Base-by-base conservation (phyloP, 53 echinoderm and acorn worm genomes). In the Crossaster papposus region DNA sequence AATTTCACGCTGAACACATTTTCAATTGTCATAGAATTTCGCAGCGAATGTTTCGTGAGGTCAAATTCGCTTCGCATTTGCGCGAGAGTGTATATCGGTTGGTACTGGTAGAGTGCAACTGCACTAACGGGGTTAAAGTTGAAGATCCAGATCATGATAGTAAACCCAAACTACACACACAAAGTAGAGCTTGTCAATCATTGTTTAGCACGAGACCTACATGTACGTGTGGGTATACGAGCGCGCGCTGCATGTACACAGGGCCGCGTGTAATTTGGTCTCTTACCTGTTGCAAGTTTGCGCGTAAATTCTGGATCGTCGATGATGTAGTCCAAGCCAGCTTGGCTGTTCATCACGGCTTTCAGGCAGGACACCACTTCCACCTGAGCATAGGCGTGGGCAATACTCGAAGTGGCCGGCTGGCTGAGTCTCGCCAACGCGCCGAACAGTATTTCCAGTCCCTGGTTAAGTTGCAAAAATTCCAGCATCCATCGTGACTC, bases 211-310 rank as follows among this genome's bases (percentile, higher is more conserved):
- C 79, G 79, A 29, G 79, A 51, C n/a, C 79, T n/a, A 78, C n/a
- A 28, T 51, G 79, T 78, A n/a, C n/a, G 79, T 29, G 79, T 78
- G 50, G 8, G 24, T 5, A n/a, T n/a, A n/a, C n/a, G n/a, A n/a
- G n/a, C n/a, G n/a, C n/a, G n/a, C n/a, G n/a, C n/a, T n/a, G n/a
- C n/a, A n/a, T n/a, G n/a, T n/a, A n/a, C n/a, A n/a, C n/a, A n/a
- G n/a, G n/a, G n/a, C n/a, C n/a, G n/a, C n/a, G n/a, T n/a, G n/a
- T n/a, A n/a, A n/a, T n/a, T n/a, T n/a, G n/a, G n/a, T n/a, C n/a
- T n/a, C 96, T 94, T 77, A 96, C 96, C 96, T 91, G 92, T 94
- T 70, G 96, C 96, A 54, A 96, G 80, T 62, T 96, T 96, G 62
- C 93, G 94, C 12, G 90, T 88, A 81, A 91, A 96, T 84, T 96